Conservation (phyloP, 2,113 vertebrate genomes). For the Amazona guildingii region DNA sequence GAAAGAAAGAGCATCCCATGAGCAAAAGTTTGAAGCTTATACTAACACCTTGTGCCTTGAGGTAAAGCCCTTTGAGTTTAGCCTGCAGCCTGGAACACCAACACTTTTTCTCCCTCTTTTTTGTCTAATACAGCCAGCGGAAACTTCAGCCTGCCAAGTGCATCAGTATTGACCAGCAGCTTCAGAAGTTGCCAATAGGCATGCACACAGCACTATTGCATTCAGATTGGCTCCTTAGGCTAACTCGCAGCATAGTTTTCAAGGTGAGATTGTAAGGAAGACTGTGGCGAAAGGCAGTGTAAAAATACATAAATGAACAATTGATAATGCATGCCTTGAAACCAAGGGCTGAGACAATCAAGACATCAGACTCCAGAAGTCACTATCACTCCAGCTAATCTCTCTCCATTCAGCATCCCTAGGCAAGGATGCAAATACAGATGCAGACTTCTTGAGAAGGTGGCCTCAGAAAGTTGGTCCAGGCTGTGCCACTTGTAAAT, state of each 20-base stretch:
- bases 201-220: not conserved
- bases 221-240: not conserved
- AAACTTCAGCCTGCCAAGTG: not conserved
- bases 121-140: not conserved
- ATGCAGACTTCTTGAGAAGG: not conserved
- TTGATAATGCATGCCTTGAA: not conserved
- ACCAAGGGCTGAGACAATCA: not conserved
- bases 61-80: not conserved
- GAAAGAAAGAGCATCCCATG: not conserved
- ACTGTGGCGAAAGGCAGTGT: not conserved
- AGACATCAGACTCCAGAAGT: not conserved
- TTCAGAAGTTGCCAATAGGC: not conserved
- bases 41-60: not conserved
- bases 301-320: not conserved
- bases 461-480: not conserved
- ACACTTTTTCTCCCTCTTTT: not conserved
- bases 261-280: not conserved
- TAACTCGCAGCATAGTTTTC: fast-evolving
- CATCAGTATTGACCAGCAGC: not conserved
- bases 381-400: not conserved
- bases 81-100: not conserved
- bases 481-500: not conserved
- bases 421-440: not conserved
- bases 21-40: not conserved
- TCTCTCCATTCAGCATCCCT: not conserved